Percentiles rank a stretch among this genome's conserved stretches.
phyloP scores from a whole-genome alignment of 2,797 vertebrate species.

The Clamator glandarius region DNA sequence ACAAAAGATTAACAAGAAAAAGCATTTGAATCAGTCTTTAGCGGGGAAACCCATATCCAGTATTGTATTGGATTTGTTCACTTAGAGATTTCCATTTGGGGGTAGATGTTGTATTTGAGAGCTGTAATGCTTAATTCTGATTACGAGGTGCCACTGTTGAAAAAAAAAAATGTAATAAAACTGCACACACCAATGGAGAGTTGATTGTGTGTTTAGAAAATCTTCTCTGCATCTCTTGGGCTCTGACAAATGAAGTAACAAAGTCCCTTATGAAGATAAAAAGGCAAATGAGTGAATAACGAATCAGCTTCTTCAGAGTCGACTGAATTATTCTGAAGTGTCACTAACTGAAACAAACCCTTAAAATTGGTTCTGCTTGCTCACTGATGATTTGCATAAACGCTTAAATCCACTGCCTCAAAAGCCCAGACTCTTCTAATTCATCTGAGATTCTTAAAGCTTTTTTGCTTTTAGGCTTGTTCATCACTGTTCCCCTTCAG shows the following conservation, averaged over 20 bases:
- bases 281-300: not conserved
- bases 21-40: not conserved
- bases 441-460: not conserved
- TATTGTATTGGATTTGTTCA: not conserved
- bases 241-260: not conserved
- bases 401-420: not conserved
- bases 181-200: not conserved
- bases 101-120: not conserved
- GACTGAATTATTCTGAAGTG: not conserved
- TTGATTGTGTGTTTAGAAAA: not conserved
- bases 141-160: constrained; percentile 25
- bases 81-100: not conserved
- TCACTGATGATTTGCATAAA: not conserved
- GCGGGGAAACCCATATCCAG: not conserved
- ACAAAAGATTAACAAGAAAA: not conserved
- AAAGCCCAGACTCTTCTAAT: not conserved
- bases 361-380: not conserved
- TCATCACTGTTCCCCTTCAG: not conserved
- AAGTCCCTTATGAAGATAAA: not conserved
- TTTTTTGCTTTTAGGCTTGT: not conserved
- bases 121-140: not conserved
- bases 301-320: not conserved
- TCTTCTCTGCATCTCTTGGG: not conserved
- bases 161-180: not conserved
- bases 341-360: not conserved